phyloP scores from a whole-genome alignment of 2,113 vertebrate genomes.

The Microcebus jonahi region DNA sequence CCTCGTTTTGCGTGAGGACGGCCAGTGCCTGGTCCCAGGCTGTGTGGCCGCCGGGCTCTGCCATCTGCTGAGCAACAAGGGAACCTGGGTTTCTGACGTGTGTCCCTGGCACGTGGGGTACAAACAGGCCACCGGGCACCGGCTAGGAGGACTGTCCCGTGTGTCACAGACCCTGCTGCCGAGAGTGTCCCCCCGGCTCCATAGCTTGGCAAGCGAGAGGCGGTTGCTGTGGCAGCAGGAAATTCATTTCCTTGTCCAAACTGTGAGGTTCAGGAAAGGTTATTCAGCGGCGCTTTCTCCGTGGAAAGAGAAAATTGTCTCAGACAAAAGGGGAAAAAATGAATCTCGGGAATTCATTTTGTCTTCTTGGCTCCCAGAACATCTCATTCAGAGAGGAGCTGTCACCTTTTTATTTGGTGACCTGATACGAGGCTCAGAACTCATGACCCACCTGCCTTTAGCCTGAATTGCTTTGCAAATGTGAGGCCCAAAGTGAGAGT shows the following conservation, averaged over 20 bases:
- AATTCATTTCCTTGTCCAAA: constrained; percentile 42
- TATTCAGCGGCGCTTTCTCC: constrained; percentile 13
- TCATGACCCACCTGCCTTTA: not conserved
- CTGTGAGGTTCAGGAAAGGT: constrained; percentile 39
- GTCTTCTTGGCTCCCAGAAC: constrained; percentile 56
- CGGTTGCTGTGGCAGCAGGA: constrained; percentile 16
- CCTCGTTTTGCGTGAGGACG: not conserved
- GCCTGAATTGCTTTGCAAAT: constrained; percentile 27
- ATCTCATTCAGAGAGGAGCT: constrained; percentile 38
- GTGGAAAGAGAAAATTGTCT: constrained; percentile 50
- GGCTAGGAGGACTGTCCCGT: not conserved
- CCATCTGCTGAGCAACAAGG: not conserved
- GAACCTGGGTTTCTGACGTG: not conserved
- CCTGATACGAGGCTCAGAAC: not conserved
- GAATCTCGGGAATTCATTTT: constrained; percentile 29
- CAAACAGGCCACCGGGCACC: not conserved
- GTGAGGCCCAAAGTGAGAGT: not conserved
- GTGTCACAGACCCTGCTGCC: not conserved
- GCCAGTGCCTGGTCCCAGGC: not conserved
- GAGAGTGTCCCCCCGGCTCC: not conserved
- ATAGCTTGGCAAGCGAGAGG: not conserved
- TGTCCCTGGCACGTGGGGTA: not conserved
- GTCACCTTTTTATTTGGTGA: constrained; percentile 46
- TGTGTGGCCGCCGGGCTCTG: accelerated
- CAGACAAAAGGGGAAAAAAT: not conserved